Percentiles rank a stretch among this genome's conserved stretches.
phyloP scores from a whole-genome alignment of 2,113 vertebrate genomes.

The Rhinogobius similis region DNA sequence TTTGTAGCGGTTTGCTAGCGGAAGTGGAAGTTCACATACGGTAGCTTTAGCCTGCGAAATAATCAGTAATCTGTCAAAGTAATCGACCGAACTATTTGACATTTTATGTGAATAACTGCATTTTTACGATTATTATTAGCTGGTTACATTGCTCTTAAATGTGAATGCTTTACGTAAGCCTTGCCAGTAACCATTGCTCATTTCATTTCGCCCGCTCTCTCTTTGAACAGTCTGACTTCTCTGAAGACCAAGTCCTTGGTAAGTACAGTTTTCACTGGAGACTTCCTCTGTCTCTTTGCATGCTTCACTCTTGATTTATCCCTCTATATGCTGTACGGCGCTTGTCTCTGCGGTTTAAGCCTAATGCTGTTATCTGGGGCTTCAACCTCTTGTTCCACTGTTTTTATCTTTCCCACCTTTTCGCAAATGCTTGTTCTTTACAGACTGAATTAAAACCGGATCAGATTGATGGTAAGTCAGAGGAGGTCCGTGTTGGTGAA shows the following conservation, averaged over 20 bases:
- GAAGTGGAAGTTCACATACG: conserved; percentile 64
- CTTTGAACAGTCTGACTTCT: conserved; percentile 88
- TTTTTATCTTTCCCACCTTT: conserved; percentile 58
- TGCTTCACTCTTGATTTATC: conserved; percentile 47
- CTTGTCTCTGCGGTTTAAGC: conserved; percentile 11
- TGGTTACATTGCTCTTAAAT: background rate
- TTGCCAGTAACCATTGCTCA: background rate
- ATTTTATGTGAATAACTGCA: too few relatives aligned
- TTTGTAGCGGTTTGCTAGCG: conserved; percentile 44
- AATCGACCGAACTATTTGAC: background rate
- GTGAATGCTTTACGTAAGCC: background rate
- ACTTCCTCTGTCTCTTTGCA: conserved; percentile 27
- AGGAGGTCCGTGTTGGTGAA: conserved; percentile 12
- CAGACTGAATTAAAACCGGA: conserved; percentile 83
- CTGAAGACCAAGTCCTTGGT: conserved; percentile 91
- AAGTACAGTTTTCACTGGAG: conserved; percentile 63
- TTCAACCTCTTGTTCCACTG: conserved; percentile 45
- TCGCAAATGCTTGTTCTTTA: conserved; percentile 72
- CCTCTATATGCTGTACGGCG: conserved; percentile 35
- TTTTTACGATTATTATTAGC: too few relatives aligned
- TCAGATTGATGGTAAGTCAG: conserved; percentile 80
- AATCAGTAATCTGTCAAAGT: conserved; percentile 1
- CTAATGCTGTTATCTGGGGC: conserved; percentile 23
- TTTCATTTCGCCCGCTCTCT: conserved; percentile 63
- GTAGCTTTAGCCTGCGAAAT: conserved; percentile 51